Evolutionary conservation across 2,113 vertebrate species (phyloP).

Genomic region (Parus major): DNA sequence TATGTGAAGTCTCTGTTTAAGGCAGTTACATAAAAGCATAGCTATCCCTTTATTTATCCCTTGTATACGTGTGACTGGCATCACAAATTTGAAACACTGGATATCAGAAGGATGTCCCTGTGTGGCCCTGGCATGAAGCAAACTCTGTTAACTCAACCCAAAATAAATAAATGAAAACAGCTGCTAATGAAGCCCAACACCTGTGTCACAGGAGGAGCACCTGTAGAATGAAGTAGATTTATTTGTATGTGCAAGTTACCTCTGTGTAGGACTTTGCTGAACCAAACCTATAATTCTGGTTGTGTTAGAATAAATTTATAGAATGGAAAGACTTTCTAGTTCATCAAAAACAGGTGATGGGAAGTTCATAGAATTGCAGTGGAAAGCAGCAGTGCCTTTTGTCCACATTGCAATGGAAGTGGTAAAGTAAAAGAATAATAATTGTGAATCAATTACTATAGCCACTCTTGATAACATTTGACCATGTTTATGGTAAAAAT

Average conservation of each 20-base stretch:
- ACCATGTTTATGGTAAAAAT: not conserved
- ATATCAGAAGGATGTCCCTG: not conserved
- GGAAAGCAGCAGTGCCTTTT: not conserved
- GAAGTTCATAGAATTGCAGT: not conserved
- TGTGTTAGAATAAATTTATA: not conserved
- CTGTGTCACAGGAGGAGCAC: not conserved
- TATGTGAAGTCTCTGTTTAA: not conserved
- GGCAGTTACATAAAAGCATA: not conserved
- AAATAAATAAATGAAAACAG: not conserved
- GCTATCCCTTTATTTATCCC: not conserved
- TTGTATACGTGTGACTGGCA: not conserved
- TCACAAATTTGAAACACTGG: not conserved
- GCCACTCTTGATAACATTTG: not conserved
- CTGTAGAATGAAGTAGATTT: not conserved
- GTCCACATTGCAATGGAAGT: not conserved
- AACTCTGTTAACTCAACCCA: not conserved
- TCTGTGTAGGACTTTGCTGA: not conserved
- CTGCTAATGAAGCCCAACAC: not conserved
- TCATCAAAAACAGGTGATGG: not conserved
- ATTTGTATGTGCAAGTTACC: not conserved
- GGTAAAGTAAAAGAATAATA: not conserved
- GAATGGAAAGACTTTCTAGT: not conserved
- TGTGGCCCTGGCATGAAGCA: not conserved
- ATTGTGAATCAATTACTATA: not conserved
- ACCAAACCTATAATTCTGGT: not conserved